Conservation (phyloP, 2,888 invertebrate genomes). For the Drosophila neoperkinsi region DNA sequence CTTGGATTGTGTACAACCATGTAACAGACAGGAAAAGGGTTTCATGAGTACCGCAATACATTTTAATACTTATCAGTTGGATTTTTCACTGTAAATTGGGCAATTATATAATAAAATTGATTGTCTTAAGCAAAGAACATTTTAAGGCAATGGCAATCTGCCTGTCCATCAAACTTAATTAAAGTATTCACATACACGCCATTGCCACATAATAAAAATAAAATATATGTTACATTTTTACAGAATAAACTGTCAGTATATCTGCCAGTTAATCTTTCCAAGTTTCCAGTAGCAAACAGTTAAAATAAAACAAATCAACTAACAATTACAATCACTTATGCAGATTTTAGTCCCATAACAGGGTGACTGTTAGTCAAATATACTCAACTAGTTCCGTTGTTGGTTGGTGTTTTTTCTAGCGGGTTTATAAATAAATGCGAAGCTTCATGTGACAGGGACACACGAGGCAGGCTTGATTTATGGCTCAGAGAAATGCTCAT, state of each 20-base stretch:
- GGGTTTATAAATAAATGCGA: conserved; percentile 63
- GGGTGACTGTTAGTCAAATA: neutral
- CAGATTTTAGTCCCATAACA: neutral
- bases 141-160: neutral
- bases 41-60: neutral
- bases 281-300: neutral
- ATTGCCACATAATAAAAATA: neutral
- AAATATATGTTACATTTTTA: neutral
- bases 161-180: neutral
- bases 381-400: too few species aligned
- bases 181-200: neutral
- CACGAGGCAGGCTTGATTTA: conserved; percentile 62
- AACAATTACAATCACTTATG: neutral
- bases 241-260: neutral
- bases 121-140: neutral
- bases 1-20: too few species aligned
- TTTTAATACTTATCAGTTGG: neutral
- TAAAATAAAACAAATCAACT: neutral
- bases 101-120: neutral
- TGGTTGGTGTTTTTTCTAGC: conserved; percentile 30
- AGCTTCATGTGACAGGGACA: conserved; percentile 62
- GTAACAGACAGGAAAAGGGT: neutral
- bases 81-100: neutral
- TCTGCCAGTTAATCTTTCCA: neutral
- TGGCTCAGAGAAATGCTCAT: conserved; percentile 40